A percentile compares a stretch with the other conserved stretches of the same genome.
phyloP scores from a whole-genome alignment of 2,797 vertebrate genomes.

The Myioborus melanocephalus region DNA sequence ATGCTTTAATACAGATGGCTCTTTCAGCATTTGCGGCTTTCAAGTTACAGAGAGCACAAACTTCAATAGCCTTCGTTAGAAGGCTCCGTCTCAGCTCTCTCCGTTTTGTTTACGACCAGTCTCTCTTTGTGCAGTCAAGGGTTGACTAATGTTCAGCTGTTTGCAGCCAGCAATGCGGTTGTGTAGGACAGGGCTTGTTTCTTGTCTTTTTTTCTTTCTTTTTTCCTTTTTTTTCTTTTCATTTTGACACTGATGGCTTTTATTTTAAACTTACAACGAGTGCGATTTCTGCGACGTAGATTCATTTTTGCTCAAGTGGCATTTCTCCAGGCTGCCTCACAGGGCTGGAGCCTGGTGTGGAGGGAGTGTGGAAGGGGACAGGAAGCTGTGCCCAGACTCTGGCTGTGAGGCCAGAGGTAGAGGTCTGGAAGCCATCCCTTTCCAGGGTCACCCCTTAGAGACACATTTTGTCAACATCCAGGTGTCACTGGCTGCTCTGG shows the following conservation, averaged over 20 bases:
- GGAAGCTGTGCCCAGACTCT: rapidly evolving
- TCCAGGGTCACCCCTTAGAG: not conserved
- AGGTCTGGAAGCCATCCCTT: not conserved
- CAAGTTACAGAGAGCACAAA: slow-evolving; percentile 68
- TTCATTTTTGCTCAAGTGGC: not conserved
- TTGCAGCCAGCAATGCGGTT: not conserved
- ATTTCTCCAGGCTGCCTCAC: not conserved
- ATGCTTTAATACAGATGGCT: slow-evolving; percentile 51
- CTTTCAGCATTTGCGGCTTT: slow-evolving; percentile 59
- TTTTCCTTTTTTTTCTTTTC: not conserved
- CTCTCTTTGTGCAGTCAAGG: slow-evolving; percentile 57
- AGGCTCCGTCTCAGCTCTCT: slow-evolving; percentile 36
- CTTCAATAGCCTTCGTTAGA: slow-evolving; percentile 69
- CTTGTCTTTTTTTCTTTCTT: not conserved
- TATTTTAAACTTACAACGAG: slow-evolving; percentile 4
- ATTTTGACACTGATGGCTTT: not conserved
- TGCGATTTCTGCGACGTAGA: not conserved
- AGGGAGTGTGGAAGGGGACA: not conserved
- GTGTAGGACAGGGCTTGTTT: not conserved
- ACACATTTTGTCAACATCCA: not conserved
- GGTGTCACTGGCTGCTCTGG: not conserved
- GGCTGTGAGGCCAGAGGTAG: rapidly evolving
- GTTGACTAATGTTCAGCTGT: slow-evolving; percentile 51
- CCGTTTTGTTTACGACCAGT: slow-evolving; percentile 58
- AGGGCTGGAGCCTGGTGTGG: not conserved